Percentiles rank a stretch among this genome's conserved stretches.
These are phyloP conservation scores for Ridgeia piscesae DNA, from an alignment of 1,140 invertebrate genomes.

Conservation along the genomic window DNA sequence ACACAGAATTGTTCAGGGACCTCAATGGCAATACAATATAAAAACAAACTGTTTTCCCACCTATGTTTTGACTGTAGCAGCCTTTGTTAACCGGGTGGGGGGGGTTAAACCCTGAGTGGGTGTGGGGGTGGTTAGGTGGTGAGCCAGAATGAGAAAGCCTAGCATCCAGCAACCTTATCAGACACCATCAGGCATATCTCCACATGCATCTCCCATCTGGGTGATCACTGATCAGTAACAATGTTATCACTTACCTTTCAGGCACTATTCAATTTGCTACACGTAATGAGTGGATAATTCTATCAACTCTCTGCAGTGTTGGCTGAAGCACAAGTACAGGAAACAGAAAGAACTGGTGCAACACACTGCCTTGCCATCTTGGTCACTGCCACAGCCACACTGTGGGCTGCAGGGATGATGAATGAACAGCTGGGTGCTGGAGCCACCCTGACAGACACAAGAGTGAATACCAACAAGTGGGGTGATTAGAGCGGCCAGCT, in stretches of 20 bases:
- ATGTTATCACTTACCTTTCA: neutral
- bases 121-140: no score
- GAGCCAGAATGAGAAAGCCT: neutral
- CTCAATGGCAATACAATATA: neutral
- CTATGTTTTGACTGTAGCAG: no score
- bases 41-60: no score
- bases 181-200: neutral
- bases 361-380: neutral
- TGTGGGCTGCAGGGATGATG: neutral
- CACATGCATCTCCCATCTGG: neutral
- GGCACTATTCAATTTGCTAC: neutral
- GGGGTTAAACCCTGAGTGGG: no score
- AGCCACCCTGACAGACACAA: conserved; percentile 3
- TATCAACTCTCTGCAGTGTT: neutral
- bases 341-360: neutral
- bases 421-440: neutral
- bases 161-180: neutral
- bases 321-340: neutral
- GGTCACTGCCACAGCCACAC: neutral
- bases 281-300: neutral
- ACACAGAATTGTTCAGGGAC: neutral
- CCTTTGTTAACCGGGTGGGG: no score
- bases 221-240: neutral
- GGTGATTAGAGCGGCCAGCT: neutral
- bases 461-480: conserved; percentile 4